Evolutionary conservation across 1,140 invertebrate genomes (phyloP).

Genomic region (Latrodectus geometricus): DNA sequence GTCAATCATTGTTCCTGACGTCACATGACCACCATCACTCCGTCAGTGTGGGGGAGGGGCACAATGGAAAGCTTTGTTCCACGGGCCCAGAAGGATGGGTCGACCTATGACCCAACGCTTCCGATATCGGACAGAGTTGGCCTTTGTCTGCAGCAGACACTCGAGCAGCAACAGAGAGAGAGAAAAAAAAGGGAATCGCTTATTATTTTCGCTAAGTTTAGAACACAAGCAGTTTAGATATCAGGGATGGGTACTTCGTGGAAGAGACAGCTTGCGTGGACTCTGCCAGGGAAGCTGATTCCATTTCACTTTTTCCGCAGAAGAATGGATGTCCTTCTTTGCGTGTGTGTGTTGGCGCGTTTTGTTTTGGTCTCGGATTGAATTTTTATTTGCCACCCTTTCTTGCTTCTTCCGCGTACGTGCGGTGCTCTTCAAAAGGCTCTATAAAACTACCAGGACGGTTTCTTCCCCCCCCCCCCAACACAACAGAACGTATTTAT

Average conservation of each 20-base stretch:
- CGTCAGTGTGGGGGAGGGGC: constrained; percentile 12
- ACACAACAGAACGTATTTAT: not conserved
- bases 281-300: constrained; percentile 8
- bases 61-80: constrained; percentile 47
- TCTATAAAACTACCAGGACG: not conserved
- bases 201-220: constrained; percentile 60
- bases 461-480: not conserved
- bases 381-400: not conserved
- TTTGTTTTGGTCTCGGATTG: not conserved
- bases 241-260: constrained; percentile 22
- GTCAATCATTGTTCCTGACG: constrained; percentile 59
- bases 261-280: constrained; percentile 45
- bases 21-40: constrained; percentile 44
- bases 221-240: constrained; percentile 45
- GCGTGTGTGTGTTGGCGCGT: not conserved
- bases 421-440: not conserved
- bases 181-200: constrained; percentile 19
- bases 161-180: not conserved
- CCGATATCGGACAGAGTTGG: constrained; percentile 53
- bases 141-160: constrained; percentile 33
- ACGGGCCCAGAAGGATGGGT: constrained; percentile 33
- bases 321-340: constrained; percentile 14
- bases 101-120: constrained; percentile 44
- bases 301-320: constrained; percentile 21
- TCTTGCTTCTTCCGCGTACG: not conserved